Base-by-base conservation (phyloP, 2,888 invertebrate genomes). In the Metalampra italica region DNA sequence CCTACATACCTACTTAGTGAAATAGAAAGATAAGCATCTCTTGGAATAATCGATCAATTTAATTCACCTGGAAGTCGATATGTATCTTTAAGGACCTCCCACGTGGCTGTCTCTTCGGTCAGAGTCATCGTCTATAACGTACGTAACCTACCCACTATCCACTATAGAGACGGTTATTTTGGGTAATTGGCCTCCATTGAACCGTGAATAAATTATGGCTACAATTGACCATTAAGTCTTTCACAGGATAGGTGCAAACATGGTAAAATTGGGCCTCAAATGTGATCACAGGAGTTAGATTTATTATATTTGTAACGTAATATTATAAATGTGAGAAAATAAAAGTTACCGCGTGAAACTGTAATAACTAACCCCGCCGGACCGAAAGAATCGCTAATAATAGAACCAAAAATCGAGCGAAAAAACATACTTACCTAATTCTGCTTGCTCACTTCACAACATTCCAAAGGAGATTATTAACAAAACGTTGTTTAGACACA, bases 31-130 rank as follows among this genome's bases (percentile, higher is more conserved):
- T 54, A 50, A 45, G 49, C 51, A 36, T 55, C 54, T 51, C 54
- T 52, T 45, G 53, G 54, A 50, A 55, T 56, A 60, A 60, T 62
- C 63, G 56, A 62, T 70, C 60, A 60, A 59, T 64, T 70, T 66
- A 63, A 68, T 67, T 67, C 65, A 65, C 58, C 56, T 53, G 59
- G 57, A 64, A 57, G 58, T 54, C 54, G 64, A 68, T 63, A 64
- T 52, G 55, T 56, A 62, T 49, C 47, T 59, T 50, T 54, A 53
- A 41, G 50, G 78, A 79, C 78, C 78, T 70, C 79, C 79, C 79
- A 78, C 75, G 70, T 65, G 58, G 76, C 56, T 45, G 54, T 51
- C 52, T 38, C 54, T 54, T 46, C 43, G 53, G 53, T 52, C 49
- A 55, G 57, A 61, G 53, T 56, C 43, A 55, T 51, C 52, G 54